Evolutionary conservation across 2,113 vertebrate species (phyloP).

Genomic region (Struthio camelus): DNA sequence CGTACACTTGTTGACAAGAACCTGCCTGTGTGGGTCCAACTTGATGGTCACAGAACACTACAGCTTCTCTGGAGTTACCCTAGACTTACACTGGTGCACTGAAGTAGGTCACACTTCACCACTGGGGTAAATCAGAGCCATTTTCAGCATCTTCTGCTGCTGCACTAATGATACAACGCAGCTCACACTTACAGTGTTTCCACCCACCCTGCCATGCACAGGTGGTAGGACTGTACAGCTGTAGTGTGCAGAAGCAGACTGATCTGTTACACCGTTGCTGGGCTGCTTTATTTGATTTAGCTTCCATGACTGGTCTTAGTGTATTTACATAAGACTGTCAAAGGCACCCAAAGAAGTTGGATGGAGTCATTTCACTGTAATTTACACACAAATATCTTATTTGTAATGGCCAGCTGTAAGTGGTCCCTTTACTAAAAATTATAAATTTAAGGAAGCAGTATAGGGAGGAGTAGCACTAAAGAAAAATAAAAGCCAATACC

Average conservation of each 20-base stretch:
- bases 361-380: not conserved
- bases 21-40: accelerated
- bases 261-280: not conserved
- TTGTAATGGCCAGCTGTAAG: not conserved
- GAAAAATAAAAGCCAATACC: not conserved
- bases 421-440: not conserved
- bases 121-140: accelerated
- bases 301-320: not conserved
- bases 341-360: not conserved
- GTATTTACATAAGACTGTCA: not conserved
- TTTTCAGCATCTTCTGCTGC: not conserved
- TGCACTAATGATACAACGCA: accelerated
- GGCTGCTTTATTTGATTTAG: not conserved
- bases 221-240: not conserved
- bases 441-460: not conserved
- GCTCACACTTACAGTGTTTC: accelerated
- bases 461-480: not conserved
- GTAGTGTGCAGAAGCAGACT: not conserved
- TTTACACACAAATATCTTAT: not conserved
- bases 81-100: accelerated
- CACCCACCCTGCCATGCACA: not conserved
- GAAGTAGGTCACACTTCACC: not conserved
- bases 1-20: not conserved
- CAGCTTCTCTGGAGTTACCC: not conserved
- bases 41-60: not conserved